phyloP scores from a whole-genome alignment of 2,113 vertebrate genomes.

The Regulus satrapa region DNA sequence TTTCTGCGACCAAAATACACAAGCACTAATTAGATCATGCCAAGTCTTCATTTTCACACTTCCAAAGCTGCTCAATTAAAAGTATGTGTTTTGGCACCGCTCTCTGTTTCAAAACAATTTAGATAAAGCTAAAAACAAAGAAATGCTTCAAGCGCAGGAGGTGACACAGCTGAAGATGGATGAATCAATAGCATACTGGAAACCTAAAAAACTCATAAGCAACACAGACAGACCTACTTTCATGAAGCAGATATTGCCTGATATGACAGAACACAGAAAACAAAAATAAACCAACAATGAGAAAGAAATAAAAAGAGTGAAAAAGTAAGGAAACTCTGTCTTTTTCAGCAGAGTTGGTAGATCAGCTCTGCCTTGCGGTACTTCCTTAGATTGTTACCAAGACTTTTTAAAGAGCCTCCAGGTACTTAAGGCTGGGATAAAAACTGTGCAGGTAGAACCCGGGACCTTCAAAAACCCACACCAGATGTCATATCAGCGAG shows the following conservation, averaged over 20 bases:
- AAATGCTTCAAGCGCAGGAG: neutral
- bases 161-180: neutral
- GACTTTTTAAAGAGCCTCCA: neutral
- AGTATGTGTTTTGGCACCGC: constrained; percentile 30
- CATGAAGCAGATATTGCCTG: neutral
- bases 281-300: neutral
- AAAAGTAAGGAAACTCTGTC: neutral
- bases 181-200: neutral
- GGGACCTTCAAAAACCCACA: neutral
- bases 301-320: neutral
- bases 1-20: constrained; percentile 40
- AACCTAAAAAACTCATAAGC: neutral
- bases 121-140: constrained; percentile 37
- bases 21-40: constrained; percentile 36
- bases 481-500: neutral
- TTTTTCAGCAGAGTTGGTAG: neutral
- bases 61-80: constrained; percentile 40
- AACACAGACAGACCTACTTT: neutral
- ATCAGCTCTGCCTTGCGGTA: neutral
- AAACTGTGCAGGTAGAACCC: neutral
- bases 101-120: constrained; percentile 31
- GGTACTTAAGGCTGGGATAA: neutral
- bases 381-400: neutral
- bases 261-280: neutral
- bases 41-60: constrained; percentile 48